A percentile compares a stretch with the other conserved stretches of the same genome.
These are phyloP conservation scores for Solenodon paradoxus DNA, from an alignment of 2,113 vertebrate species.

Conservation along the genomic window DNA sequence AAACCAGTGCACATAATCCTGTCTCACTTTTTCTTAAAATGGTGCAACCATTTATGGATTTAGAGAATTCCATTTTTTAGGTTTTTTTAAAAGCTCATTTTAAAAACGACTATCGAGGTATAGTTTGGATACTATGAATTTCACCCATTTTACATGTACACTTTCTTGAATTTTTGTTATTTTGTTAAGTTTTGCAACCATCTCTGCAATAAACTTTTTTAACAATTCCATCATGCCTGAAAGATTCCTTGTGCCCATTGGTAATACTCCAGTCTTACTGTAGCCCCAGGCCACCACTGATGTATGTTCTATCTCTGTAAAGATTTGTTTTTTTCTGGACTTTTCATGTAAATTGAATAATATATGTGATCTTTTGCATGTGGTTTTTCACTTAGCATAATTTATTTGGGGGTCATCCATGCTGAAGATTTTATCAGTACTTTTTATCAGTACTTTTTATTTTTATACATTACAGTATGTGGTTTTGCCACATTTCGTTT, in stretches of 20 bases:
- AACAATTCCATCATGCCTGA: neutral
- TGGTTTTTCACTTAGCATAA: neutral
- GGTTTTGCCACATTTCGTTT: neutral
- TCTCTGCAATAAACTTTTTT: neutral
- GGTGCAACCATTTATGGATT: neutral
- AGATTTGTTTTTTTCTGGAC: neutral
- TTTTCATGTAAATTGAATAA: neutral
- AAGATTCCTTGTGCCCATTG: neutral
- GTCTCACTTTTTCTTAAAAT: neutral
- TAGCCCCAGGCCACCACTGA: neutral
- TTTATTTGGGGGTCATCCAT: neutral
- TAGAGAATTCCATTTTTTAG: neutral
- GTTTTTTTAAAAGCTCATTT: neutral
- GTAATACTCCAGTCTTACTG: neutral
- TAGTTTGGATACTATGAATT: neutral
- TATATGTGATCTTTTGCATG: neutral
- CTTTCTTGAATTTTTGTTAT: neutral
- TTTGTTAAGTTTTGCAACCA: neutral
- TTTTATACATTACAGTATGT: neutral
- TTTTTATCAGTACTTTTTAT: neutral
- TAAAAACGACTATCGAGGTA: neutral
- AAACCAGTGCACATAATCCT: neutral
- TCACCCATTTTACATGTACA: neutral
- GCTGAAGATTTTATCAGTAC: neutral
- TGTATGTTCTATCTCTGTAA: neutral